These are phyloP conservation scores for Naso thynnoides DNA, from an alignment of 2,797 vertebrate species.

Conservation along the genomic window DNA sequence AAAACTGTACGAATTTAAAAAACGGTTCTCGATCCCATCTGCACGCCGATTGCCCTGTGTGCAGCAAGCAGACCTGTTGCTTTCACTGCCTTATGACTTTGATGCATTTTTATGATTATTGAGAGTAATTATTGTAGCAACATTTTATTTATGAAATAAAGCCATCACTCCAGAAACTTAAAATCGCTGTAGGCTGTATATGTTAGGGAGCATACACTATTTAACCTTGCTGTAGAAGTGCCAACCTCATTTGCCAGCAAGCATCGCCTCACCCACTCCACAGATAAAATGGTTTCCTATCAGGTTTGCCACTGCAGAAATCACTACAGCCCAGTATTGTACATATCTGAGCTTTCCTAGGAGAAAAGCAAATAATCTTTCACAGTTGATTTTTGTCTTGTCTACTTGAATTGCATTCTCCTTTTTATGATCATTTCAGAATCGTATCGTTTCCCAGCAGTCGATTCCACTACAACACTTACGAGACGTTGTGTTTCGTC, in stretches of 20 bases:
- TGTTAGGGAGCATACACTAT: constrained; percentile 85
- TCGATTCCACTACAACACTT: constrained; percentile 46
- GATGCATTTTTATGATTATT: constrained; percentile 86
- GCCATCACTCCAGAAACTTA: constrained; percentile 84
- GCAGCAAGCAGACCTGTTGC: constrained; percentile 79
- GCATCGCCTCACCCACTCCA: constrained; percentile 79
- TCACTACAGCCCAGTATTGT: constrained; percentile 85
- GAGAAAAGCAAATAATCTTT: constrained; percentile 79
- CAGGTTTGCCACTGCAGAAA: constrained; percentile 78
- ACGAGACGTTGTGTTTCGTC: constrained; percentile 25
- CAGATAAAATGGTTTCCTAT: constrained; percentile 82
- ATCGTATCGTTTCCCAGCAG: constrained; percentile 59
- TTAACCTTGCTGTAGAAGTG: constrained; percentile 91
- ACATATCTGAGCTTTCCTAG: constrained; percentile 87
- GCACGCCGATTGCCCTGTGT: constrained; percentile 86
- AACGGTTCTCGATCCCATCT: constrained; percentile 83
- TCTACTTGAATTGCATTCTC: constrained; percentile 77
- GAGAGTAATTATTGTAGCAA: constrained; percentile 87
- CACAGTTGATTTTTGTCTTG: constrained; percentile 73
- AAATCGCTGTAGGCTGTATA: constrained; percentile 86
- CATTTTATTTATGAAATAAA: constrained; percentile 91
- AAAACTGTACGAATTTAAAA: constrained; percentile 55
- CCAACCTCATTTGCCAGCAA: constrained; percentile 85
- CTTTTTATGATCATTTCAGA: constrained; percentile 68
- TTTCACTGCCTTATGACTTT: constrained; percentile 89